A percentile compares a stretch with the other conserved stretches of the same genome.
These are phyloP conservation scores for Bettongia penicillata DNA, from an alignment of 2,113 vertebrate species.

Conservation along the genomic window DNA sequence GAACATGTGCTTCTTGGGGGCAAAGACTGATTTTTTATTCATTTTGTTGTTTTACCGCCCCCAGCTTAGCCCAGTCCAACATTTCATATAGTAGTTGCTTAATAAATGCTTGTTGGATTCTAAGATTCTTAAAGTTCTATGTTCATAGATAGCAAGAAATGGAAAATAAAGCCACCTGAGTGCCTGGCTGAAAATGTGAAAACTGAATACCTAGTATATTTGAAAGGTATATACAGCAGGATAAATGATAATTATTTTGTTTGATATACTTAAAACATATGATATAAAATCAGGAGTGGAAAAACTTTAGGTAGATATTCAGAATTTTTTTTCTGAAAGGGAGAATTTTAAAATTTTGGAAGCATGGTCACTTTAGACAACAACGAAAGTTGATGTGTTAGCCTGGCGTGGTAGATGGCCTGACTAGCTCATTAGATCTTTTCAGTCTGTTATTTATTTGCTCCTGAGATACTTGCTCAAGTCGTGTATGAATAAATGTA, in stretches of 20 bases:
- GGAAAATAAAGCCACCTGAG: background rate
- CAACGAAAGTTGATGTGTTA: background rate
- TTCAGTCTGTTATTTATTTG: background rate
- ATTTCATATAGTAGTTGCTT: background rate
- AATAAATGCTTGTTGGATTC: background rate
- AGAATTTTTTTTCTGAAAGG: background rate
- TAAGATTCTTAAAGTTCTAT: background rate
- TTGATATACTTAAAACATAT: background rate
- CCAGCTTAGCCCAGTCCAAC: background rate
- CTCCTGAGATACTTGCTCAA: background rate
- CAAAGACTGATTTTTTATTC: background rate
- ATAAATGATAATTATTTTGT: background rate
- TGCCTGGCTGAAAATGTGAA: background rate
- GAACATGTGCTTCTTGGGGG: background rate
- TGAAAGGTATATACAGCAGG: background rate
- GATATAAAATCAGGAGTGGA: background rate
- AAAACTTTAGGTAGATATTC: background rate
- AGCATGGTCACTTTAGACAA: background rate
- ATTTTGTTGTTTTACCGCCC: background rate
- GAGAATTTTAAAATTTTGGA: background rate
- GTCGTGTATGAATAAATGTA: rapidly evolving
- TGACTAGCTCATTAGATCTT: background rate
- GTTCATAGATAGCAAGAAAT: background rate
- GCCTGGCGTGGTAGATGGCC: background rate
- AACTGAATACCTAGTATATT: background rate